Evolutionary conservation across 2,113 vertebrate genomes (phyloP), one percentile per base, ranked within the genome.

Genomic region (Eurystomus gularis): DNA sequence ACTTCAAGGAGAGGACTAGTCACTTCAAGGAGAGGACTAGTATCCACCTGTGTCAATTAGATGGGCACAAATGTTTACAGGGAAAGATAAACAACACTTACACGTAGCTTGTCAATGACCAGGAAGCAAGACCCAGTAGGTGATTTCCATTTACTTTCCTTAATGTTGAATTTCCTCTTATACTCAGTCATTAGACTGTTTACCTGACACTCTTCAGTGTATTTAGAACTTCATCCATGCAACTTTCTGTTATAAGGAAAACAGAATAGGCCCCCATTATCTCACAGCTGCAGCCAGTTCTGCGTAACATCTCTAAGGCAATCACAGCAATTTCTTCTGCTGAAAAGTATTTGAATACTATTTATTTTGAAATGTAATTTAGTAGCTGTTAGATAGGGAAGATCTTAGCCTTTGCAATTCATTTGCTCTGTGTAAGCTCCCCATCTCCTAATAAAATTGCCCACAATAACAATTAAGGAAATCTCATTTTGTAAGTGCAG

Each of bases 281-380:
- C 29, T 68, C 16, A 46, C n/a, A 75, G 28, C 62, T 82, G 72
- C 81, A 89, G 44, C 31, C 42, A 61, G 31, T 44, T 55, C 48
- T 76, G 11, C 4, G 11, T 49, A 83, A 75, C 19, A 40, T 37
- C 64, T 90, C 70, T 13, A 11, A 35, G 44, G 70, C 31, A 91
- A 72, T 60, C 65, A 78, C 17, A 87, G 48, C 24, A 87, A 58
- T 57, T 65, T 78, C 42, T 87, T 84, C 28, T 33, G 33, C 33
- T 65, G n/a, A 61, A 40, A 91, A 82, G 57, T 80, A 69, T 91
- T 95, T 85, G 84, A 93, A 69, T 48, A n/a, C 5, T 87, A 61
- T 64, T 85, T 89, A 64, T 87, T 95, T 93, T 52, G 17, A 91
- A 89, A 91, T 68, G 52, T 57, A 89, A 72, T 93, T 89, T 93